phyloP scores from a whole-genome alignment of 2,113 vertebrate species.

The Andinoacara biseriatus region DNA sequence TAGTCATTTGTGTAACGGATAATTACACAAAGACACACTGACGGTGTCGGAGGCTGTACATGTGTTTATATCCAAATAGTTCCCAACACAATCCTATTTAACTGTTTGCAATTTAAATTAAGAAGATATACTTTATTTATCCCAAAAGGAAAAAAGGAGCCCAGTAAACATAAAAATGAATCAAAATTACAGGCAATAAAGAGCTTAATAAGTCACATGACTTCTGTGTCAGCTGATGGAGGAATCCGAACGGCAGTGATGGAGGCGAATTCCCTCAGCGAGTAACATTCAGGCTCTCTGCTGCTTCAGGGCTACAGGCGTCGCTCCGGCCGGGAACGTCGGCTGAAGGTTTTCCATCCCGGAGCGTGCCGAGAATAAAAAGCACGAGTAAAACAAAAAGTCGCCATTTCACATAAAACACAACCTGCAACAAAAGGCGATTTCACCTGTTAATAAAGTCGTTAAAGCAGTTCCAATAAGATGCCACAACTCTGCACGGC shows the following conservation, averaged over 20 bases:
- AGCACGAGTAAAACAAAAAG: rapidly evolving
- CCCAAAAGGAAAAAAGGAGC: not conserved
- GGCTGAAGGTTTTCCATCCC: not conserved
- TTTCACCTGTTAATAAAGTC: rapidly evolving
- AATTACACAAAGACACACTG: no score
- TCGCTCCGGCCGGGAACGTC: rapidly evolving
- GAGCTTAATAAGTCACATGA: not conserved
- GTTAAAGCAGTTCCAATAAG: not conserved
- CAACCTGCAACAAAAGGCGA: not conserved
- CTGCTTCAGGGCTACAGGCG: not conserved
- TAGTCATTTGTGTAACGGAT: rapidly evolving
- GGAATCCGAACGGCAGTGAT: not conserved
- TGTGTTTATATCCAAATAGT: not conserved
- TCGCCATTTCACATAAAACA: not conserved
- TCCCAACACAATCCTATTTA: no score
- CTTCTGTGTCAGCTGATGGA: not conserved
- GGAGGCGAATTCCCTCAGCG: not conserved
- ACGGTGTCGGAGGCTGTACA: no score
- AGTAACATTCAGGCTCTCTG: not conserved
- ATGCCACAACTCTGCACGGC: no score
- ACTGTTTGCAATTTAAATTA: no score
- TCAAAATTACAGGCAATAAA: no score
- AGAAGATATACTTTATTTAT: not conserved
- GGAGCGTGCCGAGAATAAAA: not conserved
- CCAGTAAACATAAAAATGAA: no score